These are phyloP conservation scores for Cancer borealis DNA, from an alignment of 2,888 invertebrate species.

Conservation along the genomic window DNA sequence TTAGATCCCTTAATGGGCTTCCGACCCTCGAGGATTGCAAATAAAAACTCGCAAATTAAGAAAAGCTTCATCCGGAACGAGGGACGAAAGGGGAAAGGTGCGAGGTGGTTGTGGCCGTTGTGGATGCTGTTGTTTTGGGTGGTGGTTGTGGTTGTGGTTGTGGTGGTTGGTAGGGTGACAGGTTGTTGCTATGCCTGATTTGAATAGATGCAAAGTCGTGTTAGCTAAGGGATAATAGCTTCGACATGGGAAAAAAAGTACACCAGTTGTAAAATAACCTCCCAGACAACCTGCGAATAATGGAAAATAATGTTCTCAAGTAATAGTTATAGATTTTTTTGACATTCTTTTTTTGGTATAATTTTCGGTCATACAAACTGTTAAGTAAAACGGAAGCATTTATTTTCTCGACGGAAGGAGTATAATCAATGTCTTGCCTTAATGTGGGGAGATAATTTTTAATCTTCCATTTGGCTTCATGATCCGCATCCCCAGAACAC, in stretches of 20 bases:
- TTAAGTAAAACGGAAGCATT: neutral
- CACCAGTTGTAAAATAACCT: neutral
- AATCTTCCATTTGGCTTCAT: constrained; percentile 11
- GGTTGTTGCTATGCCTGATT: constrained; percentile 26
- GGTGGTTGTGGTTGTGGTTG: neutral
- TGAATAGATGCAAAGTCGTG: neutral
- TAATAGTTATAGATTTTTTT: neutral
- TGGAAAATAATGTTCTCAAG: neutral
- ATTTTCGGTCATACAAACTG: neutral
- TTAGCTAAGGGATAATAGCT: neutral
- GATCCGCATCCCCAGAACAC: neutral
- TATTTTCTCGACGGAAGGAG: neutral
- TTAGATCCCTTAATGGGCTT: constrained; percentile 48
- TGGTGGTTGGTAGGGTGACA: neutral
- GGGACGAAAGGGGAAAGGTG: constrained; percentile 1
- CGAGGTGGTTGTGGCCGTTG: constrained; percentile 12
- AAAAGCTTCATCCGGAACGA: constrained; percentile 47
- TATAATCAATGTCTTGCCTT: neutral
- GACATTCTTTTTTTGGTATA: neutral
- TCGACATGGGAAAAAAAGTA: neutral
- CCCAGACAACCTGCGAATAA: neutral
- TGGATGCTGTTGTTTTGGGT: neutral
- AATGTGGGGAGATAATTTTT: neutral
- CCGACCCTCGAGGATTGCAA: constrained; percentile 47
- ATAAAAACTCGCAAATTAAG: constrained; percentile 49